These are phyloP conservation scores for Acrossocheilus wenchowensis DNA, from an alignment of 2,797 vertebrate species.

Conservation along the genomic window DNA sequence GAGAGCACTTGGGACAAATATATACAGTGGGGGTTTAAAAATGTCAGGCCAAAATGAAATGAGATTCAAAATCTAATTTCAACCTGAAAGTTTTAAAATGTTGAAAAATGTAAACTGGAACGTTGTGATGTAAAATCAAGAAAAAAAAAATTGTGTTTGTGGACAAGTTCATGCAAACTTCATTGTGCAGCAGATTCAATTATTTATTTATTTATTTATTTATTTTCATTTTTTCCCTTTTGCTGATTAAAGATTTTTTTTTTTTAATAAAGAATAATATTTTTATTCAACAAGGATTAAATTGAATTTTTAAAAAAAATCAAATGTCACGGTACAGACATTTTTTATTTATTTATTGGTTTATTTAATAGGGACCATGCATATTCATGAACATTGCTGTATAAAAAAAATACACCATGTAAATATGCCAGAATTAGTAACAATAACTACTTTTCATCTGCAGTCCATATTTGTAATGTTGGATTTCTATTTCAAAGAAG, in stretches of 20 bases:
- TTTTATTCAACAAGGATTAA: not conserved
- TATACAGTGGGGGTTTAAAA: not conserved
- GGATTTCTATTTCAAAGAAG: not conserved
- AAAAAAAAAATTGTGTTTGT: not conserved
- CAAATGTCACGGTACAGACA: not conserved
- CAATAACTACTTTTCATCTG: too few species aligned
- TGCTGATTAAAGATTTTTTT: not conserved
- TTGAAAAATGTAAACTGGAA: not conserved
- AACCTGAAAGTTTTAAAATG: not conserved
- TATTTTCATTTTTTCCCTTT: not conserved
- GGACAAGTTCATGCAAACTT: not conserved
- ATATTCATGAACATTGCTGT: too few species aligned
- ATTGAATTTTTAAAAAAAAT: not conserved
- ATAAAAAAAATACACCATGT: too few species aligned
- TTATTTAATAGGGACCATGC: too few species aligned
- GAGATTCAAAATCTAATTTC: not conserved
- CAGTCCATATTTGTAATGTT: not conserved
- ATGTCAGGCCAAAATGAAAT: not conserved
- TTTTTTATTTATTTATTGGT: too few species aligned
- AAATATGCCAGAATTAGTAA: too few species aligned
- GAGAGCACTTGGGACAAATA: conserved; percentile 39
- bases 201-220: too few species aligned
- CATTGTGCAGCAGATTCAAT: not conserved
- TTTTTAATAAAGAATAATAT: not conserved
- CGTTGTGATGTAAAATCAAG: not conserved